These are phyloP conservation scores for Synanceia verrucosa DNA, from an alignment of 2,797 vertebrate genomes.

Conservation along the genomic window DNA sequence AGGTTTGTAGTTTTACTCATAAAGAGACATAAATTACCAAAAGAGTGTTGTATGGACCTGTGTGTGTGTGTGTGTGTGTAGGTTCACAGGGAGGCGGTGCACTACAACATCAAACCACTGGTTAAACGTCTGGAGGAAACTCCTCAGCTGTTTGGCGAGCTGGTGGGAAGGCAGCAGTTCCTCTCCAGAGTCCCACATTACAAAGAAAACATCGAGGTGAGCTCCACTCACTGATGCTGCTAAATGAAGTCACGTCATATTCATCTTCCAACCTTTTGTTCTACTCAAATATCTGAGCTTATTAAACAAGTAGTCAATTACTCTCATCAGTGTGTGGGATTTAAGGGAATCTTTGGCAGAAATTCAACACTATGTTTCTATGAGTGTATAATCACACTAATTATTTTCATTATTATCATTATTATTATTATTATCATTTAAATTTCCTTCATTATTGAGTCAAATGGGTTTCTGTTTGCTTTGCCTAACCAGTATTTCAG, in stretches of 20 bases:
- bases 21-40: not conserved
- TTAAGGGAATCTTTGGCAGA: too few relatives aligned
- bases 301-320: too few relatives aligned
- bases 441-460: not conserved
- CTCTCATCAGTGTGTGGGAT: too few relatives aligned
- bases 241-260: not conserved
- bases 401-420: too few relatives aligned
- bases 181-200: conserved; percentile 89
- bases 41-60: not conserved
- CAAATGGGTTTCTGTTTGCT: not conserved
- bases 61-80: conserved; percentile 52
- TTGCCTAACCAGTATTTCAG: not conserved
- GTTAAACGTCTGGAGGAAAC: conserved; percentile 89
- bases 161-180: conserved; percentile 91
- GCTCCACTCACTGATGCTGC: not conserved
- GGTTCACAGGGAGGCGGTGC: conserved; percentile 88
- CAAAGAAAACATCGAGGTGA: conserved; percentile 89
- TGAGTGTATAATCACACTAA: too few relatives aligned
- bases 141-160: conserved; percentile 89
- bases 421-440: too few relatives aligned
- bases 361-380: too few relatives aligned
- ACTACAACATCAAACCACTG: conserved; percentile 87
- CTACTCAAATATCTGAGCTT: too few relatives aligned
- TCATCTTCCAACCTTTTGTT: not conserved
- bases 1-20: conserved; percentile 53